phyloP scores from a whole-genome alignment of 2,113 vertebrate species.

The Potamarius usumacintae region DNA sequence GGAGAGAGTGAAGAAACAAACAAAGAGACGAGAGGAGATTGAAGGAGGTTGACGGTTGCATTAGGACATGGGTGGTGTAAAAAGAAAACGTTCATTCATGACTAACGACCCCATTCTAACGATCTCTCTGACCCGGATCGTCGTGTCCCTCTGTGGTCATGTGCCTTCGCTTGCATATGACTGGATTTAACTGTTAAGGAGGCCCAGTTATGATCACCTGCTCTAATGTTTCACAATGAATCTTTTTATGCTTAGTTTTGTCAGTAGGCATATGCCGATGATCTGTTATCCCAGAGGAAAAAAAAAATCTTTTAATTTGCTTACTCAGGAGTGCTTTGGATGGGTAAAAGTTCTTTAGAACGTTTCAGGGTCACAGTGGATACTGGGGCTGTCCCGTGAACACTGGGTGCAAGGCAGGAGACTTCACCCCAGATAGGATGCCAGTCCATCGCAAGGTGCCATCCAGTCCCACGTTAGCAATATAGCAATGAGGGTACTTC shows the following conservation, averaged over 20 bases:
- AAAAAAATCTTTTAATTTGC: background rate
- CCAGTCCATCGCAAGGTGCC: background rate
- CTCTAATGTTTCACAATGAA: background rate
- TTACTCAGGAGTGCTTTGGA: background rate
- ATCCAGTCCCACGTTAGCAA: background rate
- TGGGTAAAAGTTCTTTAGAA: background rate
- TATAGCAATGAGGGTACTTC: background rate
- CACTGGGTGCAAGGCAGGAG: background rate
- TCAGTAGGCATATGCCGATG: background rate
- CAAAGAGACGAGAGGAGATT: background rate
- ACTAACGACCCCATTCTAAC: background rate
- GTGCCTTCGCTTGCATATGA: background rate
- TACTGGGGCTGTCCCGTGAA: background rate
- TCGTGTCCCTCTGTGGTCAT: background rate
- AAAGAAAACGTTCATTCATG: background rate
- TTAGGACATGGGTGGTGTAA: background rate
- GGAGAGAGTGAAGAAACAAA: slow-evolving; percentile 12
- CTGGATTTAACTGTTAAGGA: background rate
- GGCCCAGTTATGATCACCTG: background rate
- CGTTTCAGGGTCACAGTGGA: background rate
- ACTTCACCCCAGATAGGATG: background rate
- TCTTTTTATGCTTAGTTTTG: background rate
- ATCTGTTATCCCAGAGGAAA: background rate
- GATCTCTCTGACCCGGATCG: background rate
- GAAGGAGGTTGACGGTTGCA: background rate